Evolutionary conservation across 2,888 invertebrate genomes (phyloP), one percentile per base, ranked within the genome.

Genomic region (Pseudococcus viburni): DNA sequence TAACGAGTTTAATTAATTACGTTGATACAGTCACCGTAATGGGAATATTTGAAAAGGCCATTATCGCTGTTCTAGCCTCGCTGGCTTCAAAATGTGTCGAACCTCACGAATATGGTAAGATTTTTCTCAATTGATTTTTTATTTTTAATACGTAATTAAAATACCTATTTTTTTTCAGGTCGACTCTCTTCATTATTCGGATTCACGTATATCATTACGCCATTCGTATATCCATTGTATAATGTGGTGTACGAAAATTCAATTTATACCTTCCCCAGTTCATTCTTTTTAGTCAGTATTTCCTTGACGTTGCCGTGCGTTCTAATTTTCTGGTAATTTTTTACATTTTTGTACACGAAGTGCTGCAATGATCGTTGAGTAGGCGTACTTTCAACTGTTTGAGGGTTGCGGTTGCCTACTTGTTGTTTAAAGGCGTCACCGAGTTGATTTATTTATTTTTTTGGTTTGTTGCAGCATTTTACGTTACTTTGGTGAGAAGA

Each of bases 11-110:
- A 39, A 39, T 39, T 39, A 39, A 39, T 39, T 6, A 39, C 48
- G 12, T 8, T 48, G 5, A 5, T 42, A n/a, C n/a, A 80, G 80
- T 80, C 17, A 80, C 80, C 2, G 8, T 46, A 19, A 80, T 80
- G 39, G 80, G 46, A n/a, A 19, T 46, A n/a, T 80, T 80, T 46
- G 80, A 80, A 80, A 80, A 19, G 42, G 80, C 46, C 3, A 80
- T 80, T 11, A 8, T 39, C 19, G 42, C 80, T 4, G 80, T 80
- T 42, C 7, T 80, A 19, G 42, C 46, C 5, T 42, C 80, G 12
- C 7, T 80, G 15, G 80, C 80, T 46, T 80, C 80, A 15, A 80
- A 80, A 46, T 80, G 80, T 80, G 80, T 80, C 42, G 46, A 80
- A 33, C 80, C 46, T 42, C 15, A 80, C 42, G 80, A 80, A 46